phyloP scores from a whole-genome alignment of 2,113 vertebrate genomes.

The Cathartes aura region DNA sequence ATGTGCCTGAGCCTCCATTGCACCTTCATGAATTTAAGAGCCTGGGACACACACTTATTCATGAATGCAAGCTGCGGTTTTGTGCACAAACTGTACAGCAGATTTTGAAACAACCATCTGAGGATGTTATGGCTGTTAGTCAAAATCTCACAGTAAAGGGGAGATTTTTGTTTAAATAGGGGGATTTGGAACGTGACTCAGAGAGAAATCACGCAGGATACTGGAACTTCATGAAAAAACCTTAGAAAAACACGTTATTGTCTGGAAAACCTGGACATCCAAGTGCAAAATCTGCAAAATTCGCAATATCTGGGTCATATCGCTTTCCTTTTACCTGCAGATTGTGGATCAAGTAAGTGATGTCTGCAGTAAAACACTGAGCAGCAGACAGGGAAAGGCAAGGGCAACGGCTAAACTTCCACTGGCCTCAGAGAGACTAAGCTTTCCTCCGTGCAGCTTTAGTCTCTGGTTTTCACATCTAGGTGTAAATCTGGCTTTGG shows the following conservation, averaged over 20 bases:
- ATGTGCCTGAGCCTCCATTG: neutral
- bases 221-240: neutral
- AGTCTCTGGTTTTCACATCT: neutral
- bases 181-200: neutral
- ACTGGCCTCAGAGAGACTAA: accelerated
- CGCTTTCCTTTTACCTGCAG: neutral
- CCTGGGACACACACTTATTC: neutral
- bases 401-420: neutral
- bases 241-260: neutral
- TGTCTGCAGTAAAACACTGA: neutral
- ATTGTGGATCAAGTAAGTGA: neutral
- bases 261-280: neutral
- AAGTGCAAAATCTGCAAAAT: neutral
- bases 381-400: neutral
- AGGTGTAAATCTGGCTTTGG: neutral
- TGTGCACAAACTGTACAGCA: neutral
- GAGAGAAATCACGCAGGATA: neutral
- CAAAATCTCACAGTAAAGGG: neutral
- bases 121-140: neutral
- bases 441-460: neutral
- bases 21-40: neutral
- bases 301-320: neutral
- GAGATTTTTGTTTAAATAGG: slow-evolving; percentile 10
- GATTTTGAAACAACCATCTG: neutral
- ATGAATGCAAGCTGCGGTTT: neutral